A percentile compares a stretch with the other conserved stretches of the same genome.
Evolutionary conservation across 2,888 invertebrate genomes (phyloP).

Genomic region (Drosophila falleni): DNA sequence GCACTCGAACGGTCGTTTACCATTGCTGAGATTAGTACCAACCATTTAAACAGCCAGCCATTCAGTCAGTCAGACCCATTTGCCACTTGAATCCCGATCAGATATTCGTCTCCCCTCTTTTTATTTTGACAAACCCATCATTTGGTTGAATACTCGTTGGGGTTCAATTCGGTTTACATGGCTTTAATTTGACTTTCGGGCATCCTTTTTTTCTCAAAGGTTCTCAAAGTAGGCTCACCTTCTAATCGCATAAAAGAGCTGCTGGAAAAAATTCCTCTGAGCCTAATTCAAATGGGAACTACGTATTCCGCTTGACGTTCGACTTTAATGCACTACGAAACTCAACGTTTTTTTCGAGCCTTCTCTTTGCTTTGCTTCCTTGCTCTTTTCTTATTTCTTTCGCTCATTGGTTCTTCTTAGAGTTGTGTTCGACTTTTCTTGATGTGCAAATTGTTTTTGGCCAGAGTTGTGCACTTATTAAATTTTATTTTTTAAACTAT

Average conservation of each 20-base stretch:
- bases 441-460: too few relatives aligned
- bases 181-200: constrained; percentile 48
- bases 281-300: constrained; percentile 55
- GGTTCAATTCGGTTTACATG: constrained; percentile 4
- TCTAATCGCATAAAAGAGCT: constrained; percentile 33
- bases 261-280: constrained; percentile 42
- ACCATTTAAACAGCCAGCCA: constrained; percentile 12
- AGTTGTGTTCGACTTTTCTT: background rate
- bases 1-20: constrained; percentile 56
- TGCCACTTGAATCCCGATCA: constrained; percentile 39
- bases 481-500: background rate
- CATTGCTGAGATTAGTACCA: constrained; percentile 52
- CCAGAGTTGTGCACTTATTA: too few relatives aligned
- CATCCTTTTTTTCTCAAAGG: constrained; percentile 55
- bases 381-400: constrained; percentile 12
- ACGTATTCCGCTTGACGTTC: constrained; percentile 46
- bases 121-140: constrained; percentile 10
- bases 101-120: background rate
- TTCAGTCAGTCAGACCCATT: constrained; percentile 24
- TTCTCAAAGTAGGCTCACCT: constrained; percentile 54
- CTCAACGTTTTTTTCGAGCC: constrained; percentile 21
- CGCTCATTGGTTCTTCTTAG: background rate
- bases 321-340: constrained; percentile 52
- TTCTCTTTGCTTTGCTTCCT: constrained; percentile 12
- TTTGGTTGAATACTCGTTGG: constrained; percentile 7